A percentile compares a stretch with the other conserved stretches of the same genome.
phyloP scores from a whole-genome alignment of 2,113 vertebrate genomes.

The Triplophysa dalaica region DNA sequence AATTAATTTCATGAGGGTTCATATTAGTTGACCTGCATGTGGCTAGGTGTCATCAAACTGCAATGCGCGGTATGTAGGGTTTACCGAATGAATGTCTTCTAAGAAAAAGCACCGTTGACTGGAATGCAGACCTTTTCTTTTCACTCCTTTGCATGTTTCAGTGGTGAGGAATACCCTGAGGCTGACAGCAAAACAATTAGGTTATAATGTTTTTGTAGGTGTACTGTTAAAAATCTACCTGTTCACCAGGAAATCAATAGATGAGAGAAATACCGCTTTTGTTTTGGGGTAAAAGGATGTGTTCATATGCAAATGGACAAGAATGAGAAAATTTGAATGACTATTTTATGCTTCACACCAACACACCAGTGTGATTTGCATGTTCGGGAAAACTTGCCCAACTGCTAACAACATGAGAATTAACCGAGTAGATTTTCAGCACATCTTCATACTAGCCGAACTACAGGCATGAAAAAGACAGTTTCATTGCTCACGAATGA shows the following conservation, averaged over 20 bases:
- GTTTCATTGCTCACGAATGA: not conserved
- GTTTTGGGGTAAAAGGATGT: not conserved
- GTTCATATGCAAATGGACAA: not conserved
- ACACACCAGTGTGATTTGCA: slow-evolving; percentile 2
- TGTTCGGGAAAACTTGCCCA: not conserved
- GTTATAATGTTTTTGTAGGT: slow-evolving; percentile 6
- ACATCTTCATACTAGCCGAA: not conserved
- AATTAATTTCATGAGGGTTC: slow-evolving; percentile 34
- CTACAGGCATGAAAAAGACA: slow-evolving; percentile 7
- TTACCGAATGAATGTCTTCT: slow-evolving; percentile 37
- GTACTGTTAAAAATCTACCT: slow-evolving; percentile 29
- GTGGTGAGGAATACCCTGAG: slow-evolving; percentile 16
- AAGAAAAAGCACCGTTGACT: slow-evolving; percentile 36
- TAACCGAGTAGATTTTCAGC: not conserved
- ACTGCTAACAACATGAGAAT: slow-evolving; percentile 14
- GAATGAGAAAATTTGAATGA: slow-evolving; percentile 9
- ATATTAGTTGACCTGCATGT: slow-evolving; percentile 31
- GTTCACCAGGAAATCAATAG: slow-evolving; percentile 3
- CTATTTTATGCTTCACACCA: slow-evolving; percentile 8
- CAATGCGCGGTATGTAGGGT: slow-evolving; percentile 44
- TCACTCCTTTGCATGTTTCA: slow-evolving; percentile 12
- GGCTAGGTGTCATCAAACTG: slow-evolving; percentile 40
- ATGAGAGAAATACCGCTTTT: not conserved
- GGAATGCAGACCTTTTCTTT: slow-evolving; percentile 39
- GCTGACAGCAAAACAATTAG: slow-evolving; percentile 26